Percentiles rank a stretch among this genome's conserved stretches.
These are phyloP conservation scores for Columba janthina DNA, from an alignment of 2,113 vertebrate species.

Conservation along the genomic window DNA sequence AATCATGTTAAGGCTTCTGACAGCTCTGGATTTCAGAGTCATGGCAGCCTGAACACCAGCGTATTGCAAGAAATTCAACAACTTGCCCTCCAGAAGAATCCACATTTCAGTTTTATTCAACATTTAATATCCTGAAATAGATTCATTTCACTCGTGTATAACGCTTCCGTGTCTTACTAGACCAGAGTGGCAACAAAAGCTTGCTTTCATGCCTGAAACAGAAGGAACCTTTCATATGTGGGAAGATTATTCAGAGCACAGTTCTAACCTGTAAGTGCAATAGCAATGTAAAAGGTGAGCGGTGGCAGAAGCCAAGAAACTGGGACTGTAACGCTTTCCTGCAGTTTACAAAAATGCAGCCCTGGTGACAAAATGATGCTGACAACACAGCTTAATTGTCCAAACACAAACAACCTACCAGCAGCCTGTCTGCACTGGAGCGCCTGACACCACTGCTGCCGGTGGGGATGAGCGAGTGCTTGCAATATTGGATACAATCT, in stretches of 20 bases:
- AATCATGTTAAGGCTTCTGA: background rate
- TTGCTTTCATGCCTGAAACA: background rate
- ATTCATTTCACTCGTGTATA: background rate
- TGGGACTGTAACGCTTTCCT: background rate
- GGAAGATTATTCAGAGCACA: background rate
- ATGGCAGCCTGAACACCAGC: background rate
- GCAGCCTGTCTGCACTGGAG: background rate
- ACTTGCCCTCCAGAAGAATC: background rate
- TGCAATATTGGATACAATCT: background rate
- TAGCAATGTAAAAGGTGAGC: accelerated
- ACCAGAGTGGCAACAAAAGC: background rate
- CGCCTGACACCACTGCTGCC: background rate
- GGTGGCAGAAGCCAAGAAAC: background rate
- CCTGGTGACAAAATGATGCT: background rate
- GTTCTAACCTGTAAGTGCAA: background rate
- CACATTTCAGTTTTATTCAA: background rate
- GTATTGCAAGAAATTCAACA: background rate
- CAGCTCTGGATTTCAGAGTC: background rate
- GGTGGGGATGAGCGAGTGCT: background rate
- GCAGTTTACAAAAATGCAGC: background rate
- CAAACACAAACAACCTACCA: background rate
- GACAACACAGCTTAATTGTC: background rate
- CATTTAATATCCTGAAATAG: background rate
- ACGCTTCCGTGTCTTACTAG: background rate
- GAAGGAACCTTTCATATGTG: background rate